These are phyloP conservation scores for Melanostoma scalare DNA, from an alignment of 2,888 invertebrate species.

Conservation along the genomic window DNA sequence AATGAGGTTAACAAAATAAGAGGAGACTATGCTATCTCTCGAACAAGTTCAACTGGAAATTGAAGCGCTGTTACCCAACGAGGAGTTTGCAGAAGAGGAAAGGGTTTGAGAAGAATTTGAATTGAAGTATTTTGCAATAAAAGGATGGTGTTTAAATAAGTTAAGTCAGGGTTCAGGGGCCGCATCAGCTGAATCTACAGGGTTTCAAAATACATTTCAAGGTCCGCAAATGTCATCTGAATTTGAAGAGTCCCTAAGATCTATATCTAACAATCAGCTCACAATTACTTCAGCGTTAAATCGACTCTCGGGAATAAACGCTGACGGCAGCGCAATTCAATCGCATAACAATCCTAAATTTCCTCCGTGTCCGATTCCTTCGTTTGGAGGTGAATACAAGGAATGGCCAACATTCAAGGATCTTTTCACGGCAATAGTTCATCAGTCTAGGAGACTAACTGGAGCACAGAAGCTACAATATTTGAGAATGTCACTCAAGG, in stretches of 20 bases:
- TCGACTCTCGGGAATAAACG: background rate
- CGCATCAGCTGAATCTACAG: background rate
- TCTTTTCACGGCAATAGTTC: slow-evolving; percentile 12
- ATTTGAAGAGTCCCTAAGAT: background rate
- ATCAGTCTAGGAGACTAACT: background rate
- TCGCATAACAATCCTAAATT: background rate
- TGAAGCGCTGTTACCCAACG: background rate
- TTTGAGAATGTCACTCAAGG: background rate
- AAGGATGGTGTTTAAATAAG: background rate
- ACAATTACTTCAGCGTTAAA: background rate
- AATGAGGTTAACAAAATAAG: background rate
- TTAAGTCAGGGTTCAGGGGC: background rate
- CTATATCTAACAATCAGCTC: background rate
- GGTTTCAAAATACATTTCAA: background rate
- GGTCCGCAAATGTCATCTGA: background rate
- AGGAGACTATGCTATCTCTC: background rate
- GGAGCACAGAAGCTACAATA: slow-evolving; percentile 11
- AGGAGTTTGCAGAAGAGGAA: background rate
- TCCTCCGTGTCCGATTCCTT: background rate
- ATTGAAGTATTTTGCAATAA: slow-evolving; percentile 19
- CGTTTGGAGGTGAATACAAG: slow-evolving; percentile 2
- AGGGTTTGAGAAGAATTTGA: slow-evolving; percentile 10
- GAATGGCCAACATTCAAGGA: slow-evolving; percentile 20
- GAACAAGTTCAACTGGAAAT: background rate
- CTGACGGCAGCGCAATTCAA: background rate